These are phyloP conservation scores for Frankliniella intonsa DNA, from an alignment of 2,888 invertebrate species.

Conservation along the genomic window DNA sequence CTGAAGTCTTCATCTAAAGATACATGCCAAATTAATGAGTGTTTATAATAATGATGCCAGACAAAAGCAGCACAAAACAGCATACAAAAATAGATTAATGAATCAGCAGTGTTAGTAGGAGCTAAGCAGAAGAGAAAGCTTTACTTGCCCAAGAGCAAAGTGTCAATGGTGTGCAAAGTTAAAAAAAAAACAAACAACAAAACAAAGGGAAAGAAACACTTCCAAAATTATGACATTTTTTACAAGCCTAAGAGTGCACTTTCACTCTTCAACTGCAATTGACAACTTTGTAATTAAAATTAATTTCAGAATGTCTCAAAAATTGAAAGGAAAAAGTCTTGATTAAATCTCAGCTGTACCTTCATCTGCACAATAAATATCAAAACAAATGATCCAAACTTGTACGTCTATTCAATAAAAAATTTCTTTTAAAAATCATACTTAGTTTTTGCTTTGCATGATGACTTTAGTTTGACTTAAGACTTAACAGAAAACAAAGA, in stretches of 20 bases:
- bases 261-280: no score
- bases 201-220: conserved; percentile 34
- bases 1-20: no score
- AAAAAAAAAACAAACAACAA: conserved; percentile 37
- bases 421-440: no score
- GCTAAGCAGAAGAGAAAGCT: background rate
- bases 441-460: no score
- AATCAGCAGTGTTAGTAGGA: conserved; percentile 5
- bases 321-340: background rate
- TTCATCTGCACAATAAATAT: no score
- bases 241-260: no score
- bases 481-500: background rate
- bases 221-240: background rate
- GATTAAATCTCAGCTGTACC: background rate
- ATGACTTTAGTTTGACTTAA: no score
- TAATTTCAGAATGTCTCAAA: background rate
- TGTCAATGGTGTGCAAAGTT: background rate
- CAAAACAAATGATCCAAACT: no score
- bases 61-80: conserved; percentile 35
- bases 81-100: background rate
- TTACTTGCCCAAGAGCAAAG: background rate
- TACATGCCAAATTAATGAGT: no score
- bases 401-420: no score
- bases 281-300: background rate
- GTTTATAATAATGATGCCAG: background rate